A percentile compares a stretch with the other conserved stretches of the same genome.
phyloP scores from a whole-genome alignment of 1,140 invertebrate species.

The Phenacoccus solenopsis region DNA sequence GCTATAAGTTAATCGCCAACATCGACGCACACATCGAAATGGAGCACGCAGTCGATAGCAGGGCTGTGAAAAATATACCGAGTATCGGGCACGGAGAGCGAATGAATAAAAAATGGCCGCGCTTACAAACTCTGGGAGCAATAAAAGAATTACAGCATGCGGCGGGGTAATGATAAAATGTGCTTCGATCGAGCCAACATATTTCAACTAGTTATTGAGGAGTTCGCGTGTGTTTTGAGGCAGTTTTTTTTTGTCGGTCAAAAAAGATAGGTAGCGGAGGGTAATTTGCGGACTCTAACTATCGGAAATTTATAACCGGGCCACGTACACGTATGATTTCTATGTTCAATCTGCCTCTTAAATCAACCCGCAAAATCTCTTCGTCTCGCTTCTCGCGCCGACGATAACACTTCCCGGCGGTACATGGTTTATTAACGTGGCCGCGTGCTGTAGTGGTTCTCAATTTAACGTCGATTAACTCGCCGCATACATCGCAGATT shows the following conservation, averaged over 20 bases:
- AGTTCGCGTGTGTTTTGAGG: constrained; percentile 6
- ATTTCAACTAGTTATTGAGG: constrained; percentile 15
- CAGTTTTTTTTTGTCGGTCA: not conserved
- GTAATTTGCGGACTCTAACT: not conserved
- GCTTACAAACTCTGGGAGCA: not conserved
- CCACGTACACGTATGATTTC: constrained; percentile 1
- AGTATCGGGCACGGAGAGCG: not conserved
- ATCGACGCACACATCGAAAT: too few species aligned
- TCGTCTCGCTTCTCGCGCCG: not conserved
- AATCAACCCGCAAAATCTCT: not conserved
- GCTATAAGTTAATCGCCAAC: too few species aligned
- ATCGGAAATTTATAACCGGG: not conserved
- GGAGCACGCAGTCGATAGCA: too few species aligned
- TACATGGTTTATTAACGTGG: not conserved
- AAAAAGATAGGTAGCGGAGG: not conserved
- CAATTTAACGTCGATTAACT: too few species aligned
- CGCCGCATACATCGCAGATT: too few species aligned
- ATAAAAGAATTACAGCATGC: constrained; percentile 12
- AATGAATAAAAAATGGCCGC: constrained; percentile 11
- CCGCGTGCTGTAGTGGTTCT: not conserved
- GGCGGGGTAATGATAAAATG: constrained; percentile 12
- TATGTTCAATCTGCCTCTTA: constrained; percentile 1
- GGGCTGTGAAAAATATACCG: too few species aligned
- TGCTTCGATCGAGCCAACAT: not conserved
- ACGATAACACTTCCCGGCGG: not conserved